Base-by-base conservation (phyloP, 2,888 invertebrate species). In the Sphaerophoria rueppellii region DNA sequence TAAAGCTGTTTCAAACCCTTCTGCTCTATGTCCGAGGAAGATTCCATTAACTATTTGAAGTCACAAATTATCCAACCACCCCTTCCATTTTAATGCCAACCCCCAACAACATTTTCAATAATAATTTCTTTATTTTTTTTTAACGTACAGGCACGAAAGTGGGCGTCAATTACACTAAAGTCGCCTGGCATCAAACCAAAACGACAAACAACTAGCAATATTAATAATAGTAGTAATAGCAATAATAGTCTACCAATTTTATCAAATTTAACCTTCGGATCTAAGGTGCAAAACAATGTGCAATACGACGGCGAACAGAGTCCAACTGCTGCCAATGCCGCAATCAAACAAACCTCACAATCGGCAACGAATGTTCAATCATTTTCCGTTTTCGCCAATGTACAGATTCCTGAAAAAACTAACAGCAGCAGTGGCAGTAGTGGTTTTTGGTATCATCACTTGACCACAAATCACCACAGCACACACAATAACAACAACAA, bases 101-200 rank as follows among this genome's bases (percentile, higher is more conserved):
- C 24, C 2, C 24, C 24, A 24, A 24, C 24, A 2, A 24, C 24
- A 2, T 40, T 12, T 14, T 43, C 55, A 32, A 34, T 50, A 2
- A 50, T 46, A 40, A 74, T 61, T 76, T 58, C 71, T 35, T 77
- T 40, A n/a, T 76, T 72, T 77, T 40, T 14, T 76, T 72, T 60
- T 4, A 48, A 54, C 24, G 24, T 2, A 50, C 90, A 95, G 96
- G 94, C 96, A 0, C 95, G 98, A 46, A 95, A 95, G 91, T 97
- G 96, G 95, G 96, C 97, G 3, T 96, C 96, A 72, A 93, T 97
- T 89, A 95, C 95, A 71, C 92, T 98, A 87, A 98, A 98, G 92
- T 97, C 96, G 46, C 97, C 97, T 0, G 97, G 97, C 5, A 96
- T 98, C 88, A 98, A 98, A 91, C 95, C 96, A 58, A 87, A 91